Evolutionary conservation across 2,113 vertebrate genomes (phyloP), one percentile per base, ranked within the genome.

Genomic region (Hippocampus mohnikei): DNA sequence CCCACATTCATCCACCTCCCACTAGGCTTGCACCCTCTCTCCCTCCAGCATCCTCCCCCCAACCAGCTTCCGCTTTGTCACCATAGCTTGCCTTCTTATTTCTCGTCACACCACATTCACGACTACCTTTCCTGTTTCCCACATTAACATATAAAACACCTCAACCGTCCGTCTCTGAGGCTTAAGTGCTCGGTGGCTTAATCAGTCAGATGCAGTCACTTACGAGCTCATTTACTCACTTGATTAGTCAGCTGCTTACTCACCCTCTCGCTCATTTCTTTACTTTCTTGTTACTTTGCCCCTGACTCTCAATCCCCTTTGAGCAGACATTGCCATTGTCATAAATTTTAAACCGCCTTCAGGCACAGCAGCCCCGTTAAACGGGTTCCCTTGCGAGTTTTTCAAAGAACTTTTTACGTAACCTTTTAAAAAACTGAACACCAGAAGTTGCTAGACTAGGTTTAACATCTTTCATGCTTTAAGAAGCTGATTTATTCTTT

Each of bases 61-160:
- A 65, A 46, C 21, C 62, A 25, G 62, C n/a, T 27, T 27, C 69
- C 42, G 46, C 60, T 59, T 68, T 52, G 50, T 68, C 50, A 53
- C 66, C 48, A 37, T 67, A 60, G 13, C 66, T 62, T 62, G 18
- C 61, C 62, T 73, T 75, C 59, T 71, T 69, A 65, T 77, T 83
- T 76, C 66, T 71, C 70, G 78, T 66, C 71, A 73, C 48, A 33
- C 73, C 72, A 46, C 70, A 73, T 72, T 76, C 74, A 74, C 73
- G 25, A 42, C 69, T 33, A 81, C 72, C 71, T 67, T 85, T 73
- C 50, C 66, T 71, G 71, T 76, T 58, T 40, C 46, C 20, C 68
- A 64, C 81, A 87, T 87, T 86, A 81, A 80, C 78, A 85, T 87
- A 85, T 76, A 81, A 84, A 87, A 82, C 62, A 71, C 68, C 59